Conservation (phyloP, 2,797 vertebrate species). For the Odontamblyopus rebecca region DNA sequence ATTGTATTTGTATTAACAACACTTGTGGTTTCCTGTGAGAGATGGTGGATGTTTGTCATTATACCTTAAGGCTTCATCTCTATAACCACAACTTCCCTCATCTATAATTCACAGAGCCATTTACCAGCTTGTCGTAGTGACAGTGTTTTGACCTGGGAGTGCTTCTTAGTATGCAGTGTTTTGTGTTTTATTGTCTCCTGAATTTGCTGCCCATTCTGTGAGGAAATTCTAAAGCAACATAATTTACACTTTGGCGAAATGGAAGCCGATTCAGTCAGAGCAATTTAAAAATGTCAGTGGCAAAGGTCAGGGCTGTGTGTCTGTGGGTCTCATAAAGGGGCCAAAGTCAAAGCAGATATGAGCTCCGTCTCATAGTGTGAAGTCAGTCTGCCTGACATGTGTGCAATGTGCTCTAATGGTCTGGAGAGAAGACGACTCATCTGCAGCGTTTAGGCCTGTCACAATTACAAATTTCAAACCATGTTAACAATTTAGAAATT, state of each 20-base stretch:
- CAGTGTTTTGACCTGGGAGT: slow-evolving; percentile 27
- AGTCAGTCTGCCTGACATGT: slow-evolving; percentile 12
- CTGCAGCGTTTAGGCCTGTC: too few species aligned
- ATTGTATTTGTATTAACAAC: slow-evolving; percentile 38
- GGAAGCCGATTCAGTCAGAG: slow-evolving; percentile 14
- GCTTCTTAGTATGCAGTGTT: background rate
- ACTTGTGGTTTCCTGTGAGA: slow-evolving; percentile 29
- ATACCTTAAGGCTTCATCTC: slow-evolving; percentile 18
- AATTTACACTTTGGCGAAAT: slow-evolving; percentile 39
- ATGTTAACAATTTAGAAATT: too few species aligned
- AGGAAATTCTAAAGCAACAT: slow-evolving; percentile 34
- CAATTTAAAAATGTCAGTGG: slow-evolving; percentile 48
- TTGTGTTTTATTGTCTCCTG: slow-evolving; percentile 3
- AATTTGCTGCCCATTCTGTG: slow-evolving; percentile 15
- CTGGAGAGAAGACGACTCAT: too few species aligned
- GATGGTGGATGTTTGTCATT: slow-evolving; percentile 13
- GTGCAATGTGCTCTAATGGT: slow-evolving; percentile 42
- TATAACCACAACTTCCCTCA: slow-evolving; percentile 33
- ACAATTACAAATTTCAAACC: too few species aligned
- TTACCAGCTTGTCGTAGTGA: slow-evolving; percentile 50
- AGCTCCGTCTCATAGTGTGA: background rate
- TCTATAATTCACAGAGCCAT: slow-evolving; percentile 58
- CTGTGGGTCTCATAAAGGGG: slow-evolving; percentile 17
- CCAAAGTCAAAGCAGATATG: background rate
- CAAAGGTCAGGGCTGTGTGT: slow-evolving; percentile 51